phyloP scores from a whole-genome alignment of 2,888 invertebrate species.

The Oeneis ivallda region DNA sequence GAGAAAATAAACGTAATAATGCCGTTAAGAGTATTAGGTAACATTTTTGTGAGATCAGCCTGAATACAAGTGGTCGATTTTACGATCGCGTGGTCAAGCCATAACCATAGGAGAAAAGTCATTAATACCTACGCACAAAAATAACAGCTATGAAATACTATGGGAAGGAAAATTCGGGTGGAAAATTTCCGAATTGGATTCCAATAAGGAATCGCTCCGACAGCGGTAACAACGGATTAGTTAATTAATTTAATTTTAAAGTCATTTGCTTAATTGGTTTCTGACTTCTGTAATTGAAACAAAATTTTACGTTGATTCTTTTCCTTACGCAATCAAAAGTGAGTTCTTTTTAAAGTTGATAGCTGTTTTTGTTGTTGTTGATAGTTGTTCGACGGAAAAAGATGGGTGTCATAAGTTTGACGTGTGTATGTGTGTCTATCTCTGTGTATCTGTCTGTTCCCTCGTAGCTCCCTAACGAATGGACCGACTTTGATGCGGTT shows the following conservation, averaged over 20 bases:
- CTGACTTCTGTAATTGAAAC: not conserved
- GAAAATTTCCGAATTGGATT: not conserved
- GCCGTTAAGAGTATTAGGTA: not conserved
- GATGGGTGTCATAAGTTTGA: too few species aligned
- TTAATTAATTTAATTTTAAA: not conserved
- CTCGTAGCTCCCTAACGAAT: too few species aligned
- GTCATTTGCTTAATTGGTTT: not conserved
- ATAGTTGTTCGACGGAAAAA: too few species aligned
- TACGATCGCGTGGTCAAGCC: conserved; percentile 8
- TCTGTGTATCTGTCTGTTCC: too few species aligned
- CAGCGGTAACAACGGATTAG: not conserved
- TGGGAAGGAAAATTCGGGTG: not conserved
- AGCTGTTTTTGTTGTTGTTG: too few species aligned
- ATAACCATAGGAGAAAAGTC: not conserved
- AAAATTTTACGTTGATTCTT: not conserved
- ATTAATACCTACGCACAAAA: not conserved
- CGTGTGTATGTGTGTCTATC: too few species aligned
- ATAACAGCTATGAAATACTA: not conserved
- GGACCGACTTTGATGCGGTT: too few species aligned
- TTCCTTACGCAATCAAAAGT: too few species aligned
- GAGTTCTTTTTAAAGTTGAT: too few species aligned
- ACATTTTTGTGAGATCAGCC: not conserved
- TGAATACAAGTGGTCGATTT: conserved; percentile 6
- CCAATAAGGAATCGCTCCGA: not conserved
- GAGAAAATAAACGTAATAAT: not conserved